Base-by-base conservation (phyloP, 2,113 vertebrate genomes). In the Daubentonia madagascariensis region DNA sequence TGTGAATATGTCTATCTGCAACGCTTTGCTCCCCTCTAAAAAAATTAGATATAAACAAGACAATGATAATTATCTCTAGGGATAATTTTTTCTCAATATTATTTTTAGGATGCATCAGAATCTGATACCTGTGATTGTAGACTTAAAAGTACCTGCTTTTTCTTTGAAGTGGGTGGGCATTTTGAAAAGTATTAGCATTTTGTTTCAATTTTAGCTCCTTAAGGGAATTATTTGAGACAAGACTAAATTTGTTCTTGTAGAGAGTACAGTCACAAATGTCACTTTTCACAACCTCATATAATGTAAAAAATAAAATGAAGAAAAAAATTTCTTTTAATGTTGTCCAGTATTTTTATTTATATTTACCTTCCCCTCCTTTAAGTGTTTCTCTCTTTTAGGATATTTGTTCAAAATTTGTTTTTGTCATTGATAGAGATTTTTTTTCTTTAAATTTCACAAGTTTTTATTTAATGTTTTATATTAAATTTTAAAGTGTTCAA, bases 261-360 rank as follows among this genome's bases (percentile, higher is more conserved):
- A 78, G 18, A 86, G 0, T 78, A 28, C 2, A 89, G 54, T 92
- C 79, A 83, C 14, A 78, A 61, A 78, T 78, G 68, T 13, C 12
- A 79, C 30, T 92, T 90, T 89, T 89, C 1, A 57, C 68, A 17
- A 8, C 25, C 28, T 86, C 61, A 76, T 50, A 30, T 63, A 70
- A 94, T 81, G 11, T 59, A 70, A 97, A 85, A 96, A 76, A 16
- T 40, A 78, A 92, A 54, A 54, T 40, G 37, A 94, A 89, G 37
- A 35, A 20, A 72, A 89, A 88, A 50, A 20, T 37, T 48, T 63
- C 5, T 50, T 65, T 79, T 89, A 80, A 79, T 45, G 5, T 79
- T 94, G n/a, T 85, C 48, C 8, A 52, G 28, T 30, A 30, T 63
- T 63, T 63, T 78, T 96, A 75, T 85, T 22, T 79, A 16, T 61